Base-by-base conservation (phyloP, 2,113 vertebrate genomes). In the Leucopsar rothschildi region DNA sequence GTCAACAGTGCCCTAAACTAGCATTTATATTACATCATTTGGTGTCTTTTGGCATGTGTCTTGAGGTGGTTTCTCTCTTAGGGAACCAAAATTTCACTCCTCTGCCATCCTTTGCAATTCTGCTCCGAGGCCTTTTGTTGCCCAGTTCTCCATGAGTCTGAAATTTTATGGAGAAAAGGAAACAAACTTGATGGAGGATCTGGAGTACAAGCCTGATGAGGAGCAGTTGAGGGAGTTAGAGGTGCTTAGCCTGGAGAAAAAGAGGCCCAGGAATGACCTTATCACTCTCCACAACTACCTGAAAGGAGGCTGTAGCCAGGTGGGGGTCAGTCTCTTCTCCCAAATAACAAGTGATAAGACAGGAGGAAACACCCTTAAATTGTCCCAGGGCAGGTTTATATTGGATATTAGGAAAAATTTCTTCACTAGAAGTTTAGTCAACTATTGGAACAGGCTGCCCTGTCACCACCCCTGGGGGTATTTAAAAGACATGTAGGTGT, bases 31-130 rank as follows among this genome's bases (percentile, higher is more conserved):
- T 24, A 31, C 25, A 59, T 23, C 7, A 57, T 55, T 70, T 63
- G 6, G 3, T 40, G 10, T 22, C 22, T 53, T 81, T 57, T 42
- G 44, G 15, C 19, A 40, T 2, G 1, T 0, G 1, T 4, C 60
- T 61, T 73, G 47, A 84, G 66, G 50, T 37, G n/a, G 2, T 50
- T 86, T 78, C 25, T 84, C 35, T 79, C 23, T 18, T 23, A 53
- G 24, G 16, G 44, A 78, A 79, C 6, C 4, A 87, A 72, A 66
- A 59, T 22, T 53, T 47, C 18, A 29, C 5, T 77, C 17, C 13
- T 2, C 1, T 91, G 37, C 39, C 27, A 29, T 18, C 9, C 5
- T 65, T 78, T 45, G 35, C 25, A 81, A 45, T 20, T 65, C 5
- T 73, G 27, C 15, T 73, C 8, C 2, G 3, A 81, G 28, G 10